Conservation (phyloP, 2,797 vertebrate genomes). For the Nasua narica region DNA sequence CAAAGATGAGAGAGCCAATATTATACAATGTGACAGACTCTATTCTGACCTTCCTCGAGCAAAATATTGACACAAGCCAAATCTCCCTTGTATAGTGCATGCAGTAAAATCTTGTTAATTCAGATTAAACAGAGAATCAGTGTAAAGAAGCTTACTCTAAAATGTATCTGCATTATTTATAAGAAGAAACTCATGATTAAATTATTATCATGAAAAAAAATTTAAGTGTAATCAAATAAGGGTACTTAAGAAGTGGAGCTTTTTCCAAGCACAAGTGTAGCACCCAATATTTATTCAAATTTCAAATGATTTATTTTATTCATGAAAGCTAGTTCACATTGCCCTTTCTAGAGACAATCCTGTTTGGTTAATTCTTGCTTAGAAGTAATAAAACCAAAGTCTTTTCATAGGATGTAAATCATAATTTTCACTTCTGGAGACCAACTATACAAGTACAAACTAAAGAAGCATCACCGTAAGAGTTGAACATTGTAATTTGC, state of each 20-base stretch:
- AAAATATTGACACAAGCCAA: not conserved
- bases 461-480: not conserved
- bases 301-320: conserved; percentile 36
- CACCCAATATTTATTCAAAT: conserved; percentile 39
- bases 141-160: not conserved
- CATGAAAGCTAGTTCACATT: conserved; percentile 8
- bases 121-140: conserved; percentile 28
- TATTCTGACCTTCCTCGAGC: not conserved
- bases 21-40: not conserved
- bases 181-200: conserved; percentile 28
- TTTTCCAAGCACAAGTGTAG: not conserved
- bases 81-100: not conserved
- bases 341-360: conserved; percentile 17
- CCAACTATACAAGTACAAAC: not conserved
- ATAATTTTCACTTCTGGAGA: conserved; percentile 28
- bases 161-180: conserved; percentile 36
- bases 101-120: conserved; percentile 35
- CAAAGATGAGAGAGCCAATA: not conserved
- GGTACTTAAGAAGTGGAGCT: not conserved
- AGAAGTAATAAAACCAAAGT: conserved; percentile 20
- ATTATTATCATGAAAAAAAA: conserved; percentile 12
- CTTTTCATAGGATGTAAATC: not conserved
- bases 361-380: conserved; percentile 16
- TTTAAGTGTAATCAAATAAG: not conserved
- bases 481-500: not conserved